Evolutionary conservation across 2,888 invertebrate genomes (phyloP), one percentile per base, ranked within the genome.

Genomic region (Colostygia pectinataria): DNA sequence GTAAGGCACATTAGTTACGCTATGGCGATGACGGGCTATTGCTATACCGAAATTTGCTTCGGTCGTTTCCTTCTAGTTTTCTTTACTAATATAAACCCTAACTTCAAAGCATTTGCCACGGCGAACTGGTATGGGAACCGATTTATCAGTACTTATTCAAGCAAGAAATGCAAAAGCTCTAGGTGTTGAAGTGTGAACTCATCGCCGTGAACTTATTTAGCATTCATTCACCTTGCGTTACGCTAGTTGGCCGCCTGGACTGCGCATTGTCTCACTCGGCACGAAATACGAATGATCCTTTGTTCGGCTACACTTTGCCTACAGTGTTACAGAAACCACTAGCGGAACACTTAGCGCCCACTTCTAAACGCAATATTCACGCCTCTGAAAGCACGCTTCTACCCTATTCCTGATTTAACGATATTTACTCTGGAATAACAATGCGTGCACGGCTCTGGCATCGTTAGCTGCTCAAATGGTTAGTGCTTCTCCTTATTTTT

Each of bases 171-270:
- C 52, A 65, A 58, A 66, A 62, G 58, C 57, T 57, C 58, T 62
- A 38, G 59, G 63, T 61, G 60, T 52, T 61, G 63, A 55, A 52
- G 63, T 57, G 63, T 62, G 59, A 61, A 61, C 63, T 62, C 66
- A 61, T 66, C 60, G 63, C 57, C 67, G 71, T 77, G 74, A 76
- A 81, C 81, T 80, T 74, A 79, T 85, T 81, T 80, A 76, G 76
- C 76, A 81, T 82, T 82, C 86, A 79, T 87, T 87, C 84, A 85
- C 83, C 85, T 74, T 77, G 69, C 80, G 83, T 85, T 78, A 82
- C 85, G 83, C 80, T 80, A 60, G 74, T 68, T 80, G 79, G 68
- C 69, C 68, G 71, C 70, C 71, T 71, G 79, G 79, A 75, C 76
- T 72, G 78, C 72, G 75, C 80, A 82, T 84, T 83, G 83, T 86